phyloP scores from a whole-genome alignment of 2,113 vertebrate species.

The Oryzias javanicus region DNA sequence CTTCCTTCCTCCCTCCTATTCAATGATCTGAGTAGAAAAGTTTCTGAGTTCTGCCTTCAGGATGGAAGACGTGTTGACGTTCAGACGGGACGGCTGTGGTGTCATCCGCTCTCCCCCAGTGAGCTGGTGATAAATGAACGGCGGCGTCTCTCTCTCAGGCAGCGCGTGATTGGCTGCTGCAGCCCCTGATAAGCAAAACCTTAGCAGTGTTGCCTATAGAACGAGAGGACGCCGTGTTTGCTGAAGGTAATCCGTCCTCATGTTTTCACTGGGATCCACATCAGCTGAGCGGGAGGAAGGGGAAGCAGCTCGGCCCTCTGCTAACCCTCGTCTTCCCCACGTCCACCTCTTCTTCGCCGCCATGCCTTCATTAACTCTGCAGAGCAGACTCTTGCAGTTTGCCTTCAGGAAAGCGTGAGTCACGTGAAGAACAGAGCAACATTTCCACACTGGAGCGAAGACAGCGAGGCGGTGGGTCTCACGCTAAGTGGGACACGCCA shows the following conservation, averaged over 20 bases:
- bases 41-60: no score
- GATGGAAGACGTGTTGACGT: no score
- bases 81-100: no score
- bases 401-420: slow-evolving; percentile 12
- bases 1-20: no score
- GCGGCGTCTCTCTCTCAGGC: slow-evolving; percentile 19
- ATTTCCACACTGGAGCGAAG: no score
- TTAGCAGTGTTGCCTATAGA: slow-evolving; percentile 62
- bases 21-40: no score
- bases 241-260: slow-evolving; percentile 56
- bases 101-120: no score
- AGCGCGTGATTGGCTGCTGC: slow-evolving; percentile 48
- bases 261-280: slow-evolving; percentile 52
- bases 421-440: slow-evolving; percentile 20
- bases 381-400: slow-evolving; percentile 21
- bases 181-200: slow-evolving; percentile 65
- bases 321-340: slow-evolving; percentile 41
- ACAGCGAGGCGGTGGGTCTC: background rate
- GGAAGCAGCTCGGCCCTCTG: slow-evolving; percentile 23
- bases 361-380: slow-evolving; percentile 46
- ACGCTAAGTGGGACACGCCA: slow-evolving; percentile 15
- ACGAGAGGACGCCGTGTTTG: slow-evolving; percentile 61
- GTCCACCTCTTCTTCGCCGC: slow-evolving; percentile 19
- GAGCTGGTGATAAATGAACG: slow-evolving; percentile 45
- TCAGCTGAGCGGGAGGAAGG: slow-evolving; percentile 45